Evolutionary conservation across 2,888 invertebrate species (phyloP).

Genomic region (Erpobdella octoculata): DNA sequence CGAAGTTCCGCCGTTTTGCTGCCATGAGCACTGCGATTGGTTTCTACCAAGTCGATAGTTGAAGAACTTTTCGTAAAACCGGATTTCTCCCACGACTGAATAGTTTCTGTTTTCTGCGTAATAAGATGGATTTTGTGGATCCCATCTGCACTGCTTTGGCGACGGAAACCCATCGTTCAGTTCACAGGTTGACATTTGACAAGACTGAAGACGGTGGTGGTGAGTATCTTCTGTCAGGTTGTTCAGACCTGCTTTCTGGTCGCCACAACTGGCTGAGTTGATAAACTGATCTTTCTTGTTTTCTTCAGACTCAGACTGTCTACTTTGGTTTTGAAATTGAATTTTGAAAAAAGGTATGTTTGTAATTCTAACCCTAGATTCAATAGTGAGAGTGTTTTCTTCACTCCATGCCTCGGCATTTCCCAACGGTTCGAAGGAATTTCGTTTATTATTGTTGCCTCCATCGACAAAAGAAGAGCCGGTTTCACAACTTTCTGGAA

Average conservation of each 20-base stretch:
- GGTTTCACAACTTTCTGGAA: not conserved
- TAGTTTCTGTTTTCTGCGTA: not conserved
- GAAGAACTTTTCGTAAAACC: slow-evolving; percentile 12
- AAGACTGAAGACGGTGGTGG: too few species aligned
- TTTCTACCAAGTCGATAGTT: not conserved
- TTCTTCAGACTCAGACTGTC: not conserved
- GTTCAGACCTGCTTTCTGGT: not conserved
- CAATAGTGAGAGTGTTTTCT: slow-evolving; percentile 11
- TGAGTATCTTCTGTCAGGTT: too few species aligned
- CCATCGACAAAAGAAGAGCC: not conserved
- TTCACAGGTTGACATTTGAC: slow-evolving; percentile 1
- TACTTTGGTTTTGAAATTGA: not conserved
- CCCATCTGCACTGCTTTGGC: not conserved
- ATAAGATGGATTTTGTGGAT: not conserved
- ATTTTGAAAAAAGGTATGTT: slow-evolving; percentile 21
- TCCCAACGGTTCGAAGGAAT: not conserved
- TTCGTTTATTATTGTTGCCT: too few species aligned
- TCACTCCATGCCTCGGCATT: not conserved
- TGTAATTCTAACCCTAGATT: slow-evolving; percentile 9
- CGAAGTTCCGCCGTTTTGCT: not conserved
- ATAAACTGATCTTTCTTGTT: not conserved
- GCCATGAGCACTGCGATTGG: not conserved
- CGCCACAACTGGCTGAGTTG: not conserved
- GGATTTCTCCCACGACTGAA: slow-evolving; percentile 6
- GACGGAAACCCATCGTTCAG: not conserved